Conservation (phyloP, 2,888 invertebrate species). For the Scaptodrosophila latifasciaeformis region DNA sequence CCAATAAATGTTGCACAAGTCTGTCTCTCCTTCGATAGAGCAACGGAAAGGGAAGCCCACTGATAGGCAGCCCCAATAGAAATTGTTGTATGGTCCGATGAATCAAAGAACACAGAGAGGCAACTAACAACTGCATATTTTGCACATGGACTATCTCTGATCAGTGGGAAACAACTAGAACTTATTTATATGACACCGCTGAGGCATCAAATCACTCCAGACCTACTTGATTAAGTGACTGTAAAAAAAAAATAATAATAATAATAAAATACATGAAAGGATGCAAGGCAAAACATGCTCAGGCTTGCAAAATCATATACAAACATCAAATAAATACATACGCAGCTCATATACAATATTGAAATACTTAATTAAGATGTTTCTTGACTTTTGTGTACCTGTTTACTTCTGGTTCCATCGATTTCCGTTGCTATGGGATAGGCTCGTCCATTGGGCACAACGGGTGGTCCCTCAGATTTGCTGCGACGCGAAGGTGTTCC, state of each 20-base stretch:
- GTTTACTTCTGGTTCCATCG: conserved; percentile 73
- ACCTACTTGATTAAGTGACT: conserved; percentile 20
- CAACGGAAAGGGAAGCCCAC: background rate
- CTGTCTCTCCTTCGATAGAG: too few relatives aligned
- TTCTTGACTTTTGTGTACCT: conserved; percentile 68
- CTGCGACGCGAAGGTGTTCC: conserved; percentile 83
- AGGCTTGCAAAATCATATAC: too few relatives aligned
- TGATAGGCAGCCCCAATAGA: conserved; percentile 52
- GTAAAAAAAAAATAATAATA: too few relatives aligned
- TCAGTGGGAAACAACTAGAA: too few relatives aligned
- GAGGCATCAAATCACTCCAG: conserved; percentile 36
- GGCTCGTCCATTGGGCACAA: conserved; percentile 74
- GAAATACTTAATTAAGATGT: conserved; percentile 7
- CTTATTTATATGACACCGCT: conserved; percentile 32
- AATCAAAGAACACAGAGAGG: conserved; percentile 49
- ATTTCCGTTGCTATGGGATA: conserved; percentile 72
- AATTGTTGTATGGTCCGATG: conserved; percentile 42
- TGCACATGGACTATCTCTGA: conserved; percentile 44
- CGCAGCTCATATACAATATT: conserved; percentile 9
- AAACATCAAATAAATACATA: too few relatives aligned
- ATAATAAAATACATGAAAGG: too few relatives aligned
- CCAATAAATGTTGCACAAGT: conserved; percentile 35
- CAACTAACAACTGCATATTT: conserved; percentile 27
- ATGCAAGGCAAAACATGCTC: too few relatives aligned
- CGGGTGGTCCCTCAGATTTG: conserved; percentile 85